Percentiles rank a stretch among this genome's conserved stretches.
phyloP scores from a whole-genome alignment of 2,797 vertebrate species.

The Odontamblyopus rebecca region DNA sequence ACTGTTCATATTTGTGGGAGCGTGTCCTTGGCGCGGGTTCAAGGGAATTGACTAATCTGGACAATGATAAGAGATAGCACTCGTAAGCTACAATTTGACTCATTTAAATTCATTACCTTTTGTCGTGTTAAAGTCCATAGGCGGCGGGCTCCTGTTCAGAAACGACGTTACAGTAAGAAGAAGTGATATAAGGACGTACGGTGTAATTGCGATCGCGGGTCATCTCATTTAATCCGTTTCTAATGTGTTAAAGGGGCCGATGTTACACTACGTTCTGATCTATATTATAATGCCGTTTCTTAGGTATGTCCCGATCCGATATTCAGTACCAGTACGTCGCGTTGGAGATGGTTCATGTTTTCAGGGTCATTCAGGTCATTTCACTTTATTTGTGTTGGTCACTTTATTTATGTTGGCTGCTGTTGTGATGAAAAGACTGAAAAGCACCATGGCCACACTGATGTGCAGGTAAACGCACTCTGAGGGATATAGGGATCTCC shows the following conservation, averaged over 20 bases:
- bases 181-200: not conserved
- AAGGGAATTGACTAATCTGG: constrained; percentile 76
- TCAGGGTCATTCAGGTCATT: too few relatives aligned
- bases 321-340: too few relatives aligned
- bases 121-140: constrained; percentile 53
- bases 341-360: too few relatives aligned
- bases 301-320: too few relatives aligned
- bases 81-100: constrained; percentile 74
- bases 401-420: too few relatives aligned
- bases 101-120: constrained; percentile 75
- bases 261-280: too few relatives aligned
- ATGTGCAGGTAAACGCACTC: too few relatives aligned
- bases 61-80: constrained; percentile 76
- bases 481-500: too few relatives aligned
- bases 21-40: constrained; percentile 75
- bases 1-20: constrained; percentile 66
- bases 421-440: too few relatives aligned
- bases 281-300: too few relatives aligned
- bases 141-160: not conserved
- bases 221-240: not conserved
- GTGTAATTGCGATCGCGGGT: not conserved
- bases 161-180: not conserved
- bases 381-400: too few relatives aligned
- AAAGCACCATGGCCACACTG: too few relatives aligned
- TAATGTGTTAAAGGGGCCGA: not conserved